Evolutionary conservation across 1,140 invertebrate species (phyloP), one percentile per base, ranked within the genome.

Genomic region (Laupala kohalensis): DNA sequence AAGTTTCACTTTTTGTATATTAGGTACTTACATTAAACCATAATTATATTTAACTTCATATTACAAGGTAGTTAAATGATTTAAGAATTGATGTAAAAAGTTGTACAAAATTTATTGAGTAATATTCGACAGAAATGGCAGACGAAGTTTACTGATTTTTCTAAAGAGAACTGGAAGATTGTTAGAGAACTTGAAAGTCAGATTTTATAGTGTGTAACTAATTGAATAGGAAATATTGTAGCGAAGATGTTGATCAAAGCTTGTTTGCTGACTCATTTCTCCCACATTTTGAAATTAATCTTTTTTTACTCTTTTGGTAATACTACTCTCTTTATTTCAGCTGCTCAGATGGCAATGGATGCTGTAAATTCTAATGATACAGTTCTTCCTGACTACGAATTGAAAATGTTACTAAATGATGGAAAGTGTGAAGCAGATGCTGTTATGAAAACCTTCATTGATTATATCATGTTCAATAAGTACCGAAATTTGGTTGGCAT

Each of bases 371-470:
- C 75, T 0, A 87, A 91, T 76, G 74, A 76, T 0, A 80, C 80
- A 0, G 77, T 92, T 24, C 77, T 93, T 12, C 79, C 81, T 0
- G 84, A 89, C 75, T 90, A 92, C 75, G 80, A 84, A 13, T 77
- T 94, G 0, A 77, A 84, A 12, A 71, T 93, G 15, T 70, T 86
- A 6, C 80, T 83, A 0, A 81, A 83, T 28, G 86, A 94, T 76
- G 92, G 90, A 0, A 83, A 89, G 72, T 95, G 92, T 78, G 84
- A 86, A 69, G 81, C 90, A 0, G 91, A 93, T 77, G 84, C 86
- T 73, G 92, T 92, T 1, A 89, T 94, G 86, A 90, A 88, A 74
- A 82, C 86, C 0, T 93, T 93, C 77, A 92, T 94, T 67, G 86
- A 91, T 71, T 91, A 89, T 74, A 88, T 90, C 6, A 78, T 84